phyloP scores from a whole-genome alignment of 2,888 invertebrate species.

The Caenorhabditis macrosperma region DNA sequence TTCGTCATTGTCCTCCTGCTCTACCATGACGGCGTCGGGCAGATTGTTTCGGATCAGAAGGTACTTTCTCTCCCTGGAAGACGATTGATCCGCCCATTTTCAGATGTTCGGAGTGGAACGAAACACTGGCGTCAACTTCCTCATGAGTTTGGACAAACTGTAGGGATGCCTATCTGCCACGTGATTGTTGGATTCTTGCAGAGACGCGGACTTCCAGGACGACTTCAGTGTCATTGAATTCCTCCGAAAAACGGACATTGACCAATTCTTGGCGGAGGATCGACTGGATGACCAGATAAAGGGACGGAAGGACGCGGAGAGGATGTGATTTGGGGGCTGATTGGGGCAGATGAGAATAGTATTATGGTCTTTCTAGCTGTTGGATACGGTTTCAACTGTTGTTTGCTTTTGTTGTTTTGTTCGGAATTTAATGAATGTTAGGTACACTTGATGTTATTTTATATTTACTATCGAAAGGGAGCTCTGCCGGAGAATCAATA shows the following conservation, averaged over 20 bases:
- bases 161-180: background rate
- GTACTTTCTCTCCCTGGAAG: background rate
- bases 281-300: slow-evolving; percentile 1
- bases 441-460: too few relatives aligned
- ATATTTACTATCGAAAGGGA: too few relatives aligned
- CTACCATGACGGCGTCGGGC: slow-evolving; percentile 47
- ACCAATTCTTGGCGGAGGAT: slow-evolving; percentile 41
- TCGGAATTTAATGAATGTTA: too few relatives aligned
- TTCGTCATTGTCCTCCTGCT: slow-evolving; percentile 45
- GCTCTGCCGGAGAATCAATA: too few relatives aligned
- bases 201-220: slow-evolving; percentile 37
- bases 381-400: too few relatives aligned
- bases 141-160: slow-evolving; percentile 49
- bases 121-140: slow-evolving; percentile 52
- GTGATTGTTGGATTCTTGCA: slow-evolving; percentile 6
- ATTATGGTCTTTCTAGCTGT: too few relatives aligned
- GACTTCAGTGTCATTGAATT: slow-evolving; percentile 58
- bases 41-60: slow-evolving; percentile 32
- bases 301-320: slow-evolving; percentile 38
- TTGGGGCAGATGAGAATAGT: too few relatives aligned
- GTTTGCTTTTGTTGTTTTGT: too few relatives aligned
- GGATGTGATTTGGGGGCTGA: too few relatives aligned
- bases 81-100: background rate
- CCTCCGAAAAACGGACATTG: slow-evolving; percentile 48
- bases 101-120: slow-evolving; percentile 51